Evolutionary conservation across 2,797 vertebrate species (phyloP), one percentile per base, ranked within the genome.

Genomic region (Alectoris magna): DNA sequence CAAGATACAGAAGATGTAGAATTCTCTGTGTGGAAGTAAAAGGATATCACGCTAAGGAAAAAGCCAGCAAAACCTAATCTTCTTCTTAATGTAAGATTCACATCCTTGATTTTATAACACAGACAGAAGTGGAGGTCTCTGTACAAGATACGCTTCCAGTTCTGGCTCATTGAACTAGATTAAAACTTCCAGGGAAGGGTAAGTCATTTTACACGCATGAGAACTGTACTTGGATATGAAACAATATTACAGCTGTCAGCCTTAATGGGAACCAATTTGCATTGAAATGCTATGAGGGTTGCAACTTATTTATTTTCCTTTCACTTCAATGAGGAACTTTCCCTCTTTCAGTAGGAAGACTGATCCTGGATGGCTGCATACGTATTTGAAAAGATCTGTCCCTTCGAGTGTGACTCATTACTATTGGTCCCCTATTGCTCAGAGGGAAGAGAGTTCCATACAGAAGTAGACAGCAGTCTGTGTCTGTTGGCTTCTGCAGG

Each of bases 211-310:
- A 72, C 79, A 79, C 60, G 72, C 24, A 31, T 72, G 55, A 81
- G 77, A 92, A 86, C 19, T 66, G 55, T 78, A 81, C 76, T 95
- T 78, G 66, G 60, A 78, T 91, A 34, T 75, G 76, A 78, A 41
- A 84, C 91, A 93, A 59, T 85, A 85, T 71, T 59, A 63, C 76
- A 78, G 69, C 67, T 95, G 72, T 84, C 89, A 84, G 75, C 44
- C 67, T 91, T 81, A 88, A 84, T 38, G 74, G 55, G 67, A 93
- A 92, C 85, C 24, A 72, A 55, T 95, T 93, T 95, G 59, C 87
- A 89, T 84, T 26, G 87, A n/a, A 93, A 94, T 83, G 62, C 14
- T 80, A 44, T 11, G 29, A 94, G 38, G 38, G 43, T 59, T 94
- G 75, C 87, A 89, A 80, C 56, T 93, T 89, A n/a, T 63, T 84